Conservation (phyloP, 2,888 invertebrate genomes). For the Lampropteryx suffumata region DNA sequence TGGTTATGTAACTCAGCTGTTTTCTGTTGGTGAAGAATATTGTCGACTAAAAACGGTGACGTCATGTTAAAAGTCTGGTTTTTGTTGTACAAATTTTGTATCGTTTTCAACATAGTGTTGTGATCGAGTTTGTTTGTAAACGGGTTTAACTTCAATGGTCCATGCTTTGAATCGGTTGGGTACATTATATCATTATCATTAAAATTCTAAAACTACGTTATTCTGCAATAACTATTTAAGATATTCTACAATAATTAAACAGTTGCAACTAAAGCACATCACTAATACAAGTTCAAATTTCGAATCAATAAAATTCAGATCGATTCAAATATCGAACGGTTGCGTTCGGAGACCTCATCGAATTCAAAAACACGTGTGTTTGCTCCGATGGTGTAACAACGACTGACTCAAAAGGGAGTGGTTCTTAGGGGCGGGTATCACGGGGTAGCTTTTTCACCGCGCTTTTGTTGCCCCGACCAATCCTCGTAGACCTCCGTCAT, state of each 20-base stretch:
- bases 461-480: conserved; percentile 63
- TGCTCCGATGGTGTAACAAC: conserved; percentile 41
- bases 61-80: conserved; percentile 76
- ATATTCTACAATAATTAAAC: neutral
- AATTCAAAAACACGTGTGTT: conserved; percentile 36
- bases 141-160: conserved; percentile 67
- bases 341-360: conserved; percentile 5
- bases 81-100: conserved; percentile 72
- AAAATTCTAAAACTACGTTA: neutral
- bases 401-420: conserved; percentile 69
- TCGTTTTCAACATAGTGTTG: conserved; percentile 78
- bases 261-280: conserved; percentile 13
- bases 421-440: conserved; percentile 68
- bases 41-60: conserved; percentile 84
- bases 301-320: conserved; percentile 22
- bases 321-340: conserved; percentile 18
- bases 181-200: conserved; percentile 66
- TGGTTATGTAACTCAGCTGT: conserved; percentile 71
- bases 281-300: conserved; percentile 10
- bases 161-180: conserved; percentile 74
- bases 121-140: conserved; percentile 64
- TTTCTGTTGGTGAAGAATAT: conserved; percentile 83
- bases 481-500: conserved; percentile 46
- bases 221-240: neutral
- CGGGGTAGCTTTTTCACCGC: conserved; percentile 70